These are phyloP conservation scores for Onchidella celtica DNA, from an alignment of 2,888 invertebrate species.

Conservation along the genomic window DNA sequence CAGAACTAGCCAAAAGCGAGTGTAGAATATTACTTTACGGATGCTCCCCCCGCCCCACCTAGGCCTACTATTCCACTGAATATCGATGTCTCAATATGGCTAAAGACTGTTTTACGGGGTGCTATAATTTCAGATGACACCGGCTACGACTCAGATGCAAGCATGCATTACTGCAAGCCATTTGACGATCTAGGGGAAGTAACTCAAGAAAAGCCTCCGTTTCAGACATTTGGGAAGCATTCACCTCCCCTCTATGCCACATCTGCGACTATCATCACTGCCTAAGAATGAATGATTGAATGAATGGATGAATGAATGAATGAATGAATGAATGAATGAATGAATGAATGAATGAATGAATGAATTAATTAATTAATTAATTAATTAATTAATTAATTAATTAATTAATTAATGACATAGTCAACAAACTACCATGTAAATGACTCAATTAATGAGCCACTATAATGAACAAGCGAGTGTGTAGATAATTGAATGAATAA, in stretches of 20 bases:
- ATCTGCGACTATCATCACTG: constrained; percentile 8
- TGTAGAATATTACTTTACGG: no score
- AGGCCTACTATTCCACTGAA: no score
- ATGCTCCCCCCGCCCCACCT: no score
- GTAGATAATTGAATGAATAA: no score
- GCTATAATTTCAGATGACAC: constrained; percentile 41
- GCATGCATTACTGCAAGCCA: constrained; percentile 47
- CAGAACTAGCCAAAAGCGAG: no score
- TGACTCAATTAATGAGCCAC: constrained; percentile 7
- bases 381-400: neutral
- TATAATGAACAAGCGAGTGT: neutral
- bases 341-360: constrained; percentile 19
- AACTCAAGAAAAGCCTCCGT: constrained; percentile 17
- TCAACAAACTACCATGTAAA: neutral
- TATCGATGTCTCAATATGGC: no score
- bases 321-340: constrained; percentile 5
- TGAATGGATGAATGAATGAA: constrained; percentile 1
- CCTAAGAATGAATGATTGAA: constrained; percentile 9
- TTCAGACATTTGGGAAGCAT: constrained; percentile 47
- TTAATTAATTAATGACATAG: neutral
- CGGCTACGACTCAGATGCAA: constrained; percentile 46
- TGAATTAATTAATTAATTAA: no score
- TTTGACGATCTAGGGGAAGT: constrained; percentile 42
- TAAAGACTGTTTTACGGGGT: constrained; percentile 38
- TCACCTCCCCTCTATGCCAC: constrained; percentile 43